Evolutionary conservation across 2,888 invertebrate species (phyloP), one percentile per base, ranked within the genome.

Genomic region (Lumbricus terrestris): DNA sequence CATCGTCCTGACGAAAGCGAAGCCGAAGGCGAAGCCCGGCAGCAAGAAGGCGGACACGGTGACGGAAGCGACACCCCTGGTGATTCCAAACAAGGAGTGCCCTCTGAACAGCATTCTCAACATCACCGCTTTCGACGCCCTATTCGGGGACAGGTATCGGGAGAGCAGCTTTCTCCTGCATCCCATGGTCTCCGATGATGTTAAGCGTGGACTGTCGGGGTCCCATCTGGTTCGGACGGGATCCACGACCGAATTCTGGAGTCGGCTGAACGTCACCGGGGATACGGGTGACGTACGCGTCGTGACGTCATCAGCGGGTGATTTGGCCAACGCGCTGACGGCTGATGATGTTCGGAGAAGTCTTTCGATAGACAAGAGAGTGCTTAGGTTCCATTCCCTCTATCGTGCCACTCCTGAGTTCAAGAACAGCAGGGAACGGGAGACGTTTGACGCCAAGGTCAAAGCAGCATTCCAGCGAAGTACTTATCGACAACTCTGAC

Each of bases 121-220:
- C 34, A 89, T 92, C 35, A 90, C 90, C 47, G 38, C 89, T n/a
- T 91, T 92, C 82, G 91, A 92, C 35, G 88, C 37, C 38, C 42
- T 47, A 2, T 90, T 91, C 82, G 54, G 29, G 23, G 88, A 88
- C 3, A 34, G 47, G 33, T 92, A 92, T 38, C 40, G 91, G 23
- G 92, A 92, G 69, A 91, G 90, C 47, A 85, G 88, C 15, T 92
- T 92, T 82, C 89, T 92, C 38, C 33, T 88, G 20, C 89, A 92
- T 82, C 90, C 91, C 6, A 34, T 89, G n/a, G 91, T 92, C 29
- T 35, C 83, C 83, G 83, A 33, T 15, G 35, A 35, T 16, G 83
- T 83, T 3, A 83, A 34, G 20, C 34, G 83, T 20, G 83, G 20
- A 15, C 83, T 34, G 33, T 83, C 83, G 3, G 33, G 4, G 83